Evolutionary conservation across 2,797 vertebrate genomes (phyloP).

Genomic region (Muraenolepis orangiensis): DNA sequence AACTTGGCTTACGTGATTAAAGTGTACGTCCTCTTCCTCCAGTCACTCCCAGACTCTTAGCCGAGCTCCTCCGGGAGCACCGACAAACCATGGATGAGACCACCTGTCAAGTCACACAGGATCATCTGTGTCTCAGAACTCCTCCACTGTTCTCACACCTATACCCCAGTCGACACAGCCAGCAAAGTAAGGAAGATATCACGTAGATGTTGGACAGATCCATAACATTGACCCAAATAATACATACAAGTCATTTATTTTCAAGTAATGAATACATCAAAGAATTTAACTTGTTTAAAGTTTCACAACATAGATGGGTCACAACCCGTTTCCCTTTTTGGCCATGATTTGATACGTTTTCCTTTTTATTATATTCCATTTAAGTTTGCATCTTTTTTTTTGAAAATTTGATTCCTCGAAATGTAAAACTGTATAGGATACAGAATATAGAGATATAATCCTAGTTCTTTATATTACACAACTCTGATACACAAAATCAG

Average conservation of each 20-base stretch:
- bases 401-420: neutral
- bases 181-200: neutral
- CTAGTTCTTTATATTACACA: neutral
- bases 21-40: slow-evolving; percentile 71
- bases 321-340: neutral
- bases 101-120: slow-evolving; percentile 68
- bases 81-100: slow-evolving; percentile 75
- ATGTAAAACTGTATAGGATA: neutral
- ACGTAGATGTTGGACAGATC: neutral
- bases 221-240: neutral
- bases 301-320: neutral
- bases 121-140: slow-evolving; percentile 55
- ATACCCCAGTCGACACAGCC: neutral
- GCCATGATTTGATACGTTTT: neutral
- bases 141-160: neutral
- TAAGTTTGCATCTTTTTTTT: neutral
- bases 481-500: slow-evolving; percentile 2
- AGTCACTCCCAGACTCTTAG: slow-evolving; percentile 72
- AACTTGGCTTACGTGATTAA: slow-evolving; percentile 75
- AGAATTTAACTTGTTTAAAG: neutral
- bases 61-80: slow-evolving; percentile 67
- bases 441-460: neutral
- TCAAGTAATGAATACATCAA: neutral
- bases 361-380: neutral
- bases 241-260: neutral